Evolutionary conservation across 2,888 invertebrate species (phyloP), one percentile per base, ranked within the genome.

Genomic region (Scotopteryx bipunctaria): DNA sequence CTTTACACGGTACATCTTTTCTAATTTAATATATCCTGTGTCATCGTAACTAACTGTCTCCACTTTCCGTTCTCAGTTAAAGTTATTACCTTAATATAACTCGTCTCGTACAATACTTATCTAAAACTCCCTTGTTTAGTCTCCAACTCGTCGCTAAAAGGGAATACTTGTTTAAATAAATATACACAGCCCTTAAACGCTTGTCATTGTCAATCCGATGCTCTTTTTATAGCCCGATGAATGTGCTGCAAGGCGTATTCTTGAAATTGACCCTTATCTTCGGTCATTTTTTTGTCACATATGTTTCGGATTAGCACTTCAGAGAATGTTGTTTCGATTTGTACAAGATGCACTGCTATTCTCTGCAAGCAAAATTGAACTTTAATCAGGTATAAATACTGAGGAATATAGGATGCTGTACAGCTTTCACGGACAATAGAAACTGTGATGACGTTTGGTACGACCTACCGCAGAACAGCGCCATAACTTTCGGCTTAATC

Each of bases 141-240:
- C 71, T 81, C 73, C 71, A 69, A 68, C 70, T 69, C 76, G 73
- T 78, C 81, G 84, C 86, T 90, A 89, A 90, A 86, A 90, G 89
- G 88, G 78, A 89, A 88, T 83, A 78, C 89, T 80, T 89, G 89
- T 90, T 79, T 74, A 84, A 83, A 89, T 89, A 89, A 90, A 90
- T 87, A 88, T 82, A 83, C 78, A 69, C 59, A 71, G 74, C 78
- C 75, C 76, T 87, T 85, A 86, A 88, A 85, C 78, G 84, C 87
- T 84, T 86, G 89, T 88, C 88, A 86, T 86, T 87, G 89, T 87
- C 89, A 86, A 86, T 88, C 82, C 78, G 59, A 72, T 69, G 76
- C 67, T 83, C 81, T 86, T 87, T 86, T 87, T 87, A 84, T 85
- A 86, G 82, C 73, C 54, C 71, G 68, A 76, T 74, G 76, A 77